phyloP scores from a whole-genome alignment of 2,888 invertebrate species.

The Zaprionus bogoriensis region DNA sequence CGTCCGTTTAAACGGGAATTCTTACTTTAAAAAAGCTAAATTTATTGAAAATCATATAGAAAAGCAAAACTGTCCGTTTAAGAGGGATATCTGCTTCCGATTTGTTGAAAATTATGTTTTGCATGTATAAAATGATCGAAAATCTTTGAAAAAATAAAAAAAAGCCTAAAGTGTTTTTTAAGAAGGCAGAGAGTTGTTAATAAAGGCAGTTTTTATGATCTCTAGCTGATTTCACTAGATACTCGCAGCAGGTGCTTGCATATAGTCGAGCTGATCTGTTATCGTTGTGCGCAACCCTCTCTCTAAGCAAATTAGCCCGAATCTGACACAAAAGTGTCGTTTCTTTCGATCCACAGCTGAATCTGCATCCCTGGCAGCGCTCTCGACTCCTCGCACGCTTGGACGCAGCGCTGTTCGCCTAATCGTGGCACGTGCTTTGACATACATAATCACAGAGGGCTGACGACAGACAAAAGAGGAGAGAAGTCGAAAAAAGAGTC shows the following conservation, averaged over 20 bases:
- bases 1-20: too few species aligned
- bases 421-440: slow-evolving; percentile 75
- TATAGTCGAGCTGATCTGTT: neutral
- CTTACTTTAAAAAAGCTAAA: too few species aligned
- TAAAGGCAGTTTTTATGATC: too few species aligned
- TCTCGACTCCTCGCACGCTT: slow-evolving; percentile 62
- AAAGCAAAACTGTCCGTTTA: too few species aligned
- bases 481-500: slow-evolving; percentile 28
- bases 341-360: slow-evolving; percentile 18
- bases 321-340: slow-evolving; percentile 50
- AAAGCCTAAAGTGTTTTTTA: too few species aligned
- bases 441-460: slow-evolving; percentile 73
- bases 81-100: too few species aligned
- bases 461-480: slow-evolving; percentile 30
- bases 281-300: neutral
- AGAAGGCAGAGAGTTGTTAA: too few species aligned
- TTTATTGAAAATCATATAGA: too few species aligned
- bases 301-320: slow-evolving; percentile 63
- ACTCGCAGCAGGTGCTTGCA: neutral
- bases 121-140: too few species aligned
- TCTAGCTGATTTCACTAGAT: too few species aligned
- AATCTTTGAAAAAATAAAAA: too few species aligned
- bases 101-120: too few species aligned
- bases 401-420: slow-evolving; percentile 66
- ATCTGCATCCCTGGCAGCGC: neutral